phyloP scores from a whole-genome alignment of 1,140 invertebrate genomes.

The Conopomorpha cramerella region DNA sequence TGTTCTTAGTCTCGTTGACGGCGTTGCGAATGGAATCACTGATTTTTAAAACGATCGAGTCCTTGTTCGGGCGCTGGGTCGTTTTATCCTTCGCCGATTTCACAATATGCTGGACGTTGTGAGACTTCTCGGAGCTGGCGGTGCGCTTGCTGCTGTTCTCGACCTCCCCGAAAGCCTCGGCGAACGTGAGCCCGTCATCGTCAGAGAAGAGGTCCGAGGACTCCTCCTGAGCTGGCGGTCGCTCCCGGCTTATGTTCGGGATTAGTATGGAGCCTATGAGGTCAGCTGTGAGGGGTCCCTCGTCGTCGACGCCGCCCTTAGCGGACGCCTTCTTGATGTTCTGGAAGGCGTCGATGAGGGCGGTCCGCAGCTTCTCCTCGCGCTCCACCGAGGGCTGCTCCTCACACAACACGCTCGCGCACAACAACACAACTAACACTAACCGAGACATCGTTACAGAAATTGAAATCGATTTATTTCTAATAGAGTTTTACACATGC shows the following conservation, averaged over 20 bases:
- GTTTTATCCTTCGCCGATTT: constrained; percentile 31
- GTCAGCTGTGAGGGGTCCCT: constrained; percentile 20
- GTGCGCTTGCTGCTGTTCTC: constrained; percentile 16
- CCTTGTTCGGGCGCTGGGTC: constrained; percentile 24
- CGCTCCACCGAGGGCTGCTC: constrained; percentile 21
- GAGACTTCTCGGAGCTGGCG: constrained; percentile 34
- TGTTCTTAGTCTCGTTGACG: constrained; percentile 24
- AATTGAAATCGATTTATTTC: too few species aligned
- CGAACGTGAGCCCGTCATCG: constrained; percentile 40
- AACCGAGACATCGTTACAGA: constrained; percentile 24
- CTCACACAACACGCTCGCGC: constrained; percentile 18
- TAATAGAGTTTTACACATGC: neutral
- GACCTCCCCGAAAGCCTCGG: constrained; percentile 24
- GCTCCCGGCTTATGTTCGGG: constrained; percentile 13
- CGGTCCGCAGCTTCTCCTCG: constrained; percentile 43
- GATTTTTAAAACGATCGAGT: constrained; percentile 20
- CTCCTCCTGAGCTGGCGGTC: constrained; percentile 20
- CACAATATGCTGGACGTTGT: constrained; percentile 45
- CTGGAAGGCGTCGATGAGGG: constrained; percentile 49
- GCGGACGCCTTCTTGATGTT: constrained; percentile 44
- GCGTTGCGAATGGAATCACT: constrained; percentile 27
- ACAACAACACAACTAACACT: constrained; percentile 34
- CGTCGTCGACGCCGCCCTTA: constrained; percentile 34
- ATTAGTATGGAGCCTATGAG: constrained; percentile 29
- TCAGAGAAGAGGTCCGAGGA: constrained; percentile 39